Base-by-base conservation (phyloP, 2,797 vertebrate species). In the Sebastolobus altivelis region DNA sequence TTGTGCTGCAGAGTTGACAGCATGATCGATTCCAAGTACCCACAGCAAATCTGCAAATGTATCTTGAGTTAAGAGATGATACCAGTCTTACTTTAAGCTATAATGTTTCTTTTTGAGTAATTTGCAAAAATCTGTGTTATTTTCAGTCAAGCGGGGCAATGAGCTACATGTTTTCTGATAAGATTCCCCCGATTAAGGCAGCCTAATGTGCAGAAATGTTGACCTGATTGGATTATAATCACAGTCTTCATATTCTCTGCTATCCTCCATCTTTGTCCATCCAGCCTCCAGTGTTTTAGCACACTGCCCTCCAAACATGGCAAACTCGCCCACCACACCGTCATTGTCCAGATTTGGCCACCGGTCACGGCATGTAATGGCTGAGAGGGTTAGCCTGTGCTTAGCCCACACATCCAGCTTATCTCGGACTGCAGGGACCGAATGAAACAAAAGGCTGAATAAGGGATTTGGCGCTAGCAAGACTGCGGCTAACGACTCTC, bases 391-490 rank as follows among this genome's bases (percentile, higher is more conserved):
- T 86, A 82, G 78, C 72, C 79, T 65, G 81, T 1, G 77, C 82
- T 88, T 66, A 80, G 82, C 90, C 88, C 84, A 81, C 81, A 79
- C 87, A 76, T 79, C 62, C 67, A 75, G 88, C 89, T 93, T 93
- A 93, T 91, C 91, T 89, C 18, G 10, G 78, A 35, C 89, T 78
- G 89, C 92, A 93, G 91, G 70, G 87, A 77, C 77, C 2, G 4
- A 77, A 80, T 55, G 40, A 91, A 88, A 92, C 88, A 91, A 91
- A 91, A 84, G 80, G 80, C 83, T 85, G 82, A 92, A 93, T 78
- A 20, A 80, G 20, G 82, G 73, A 88, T 89, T 88, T 88, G 84
- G 85, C 66, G 56, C 63, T 55, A 79, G 88, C 78, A 20, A 38
- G 68, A 59, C 88, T 20, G 65, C 16, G 13, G 63, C 80, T 86